Percentiles rank a stretch among this genome's conserved stretches.
phyloP scores from a whole-genome alignment of 2,888 invertebrate genomes.

The Leucoptera coffeella region DNA sequence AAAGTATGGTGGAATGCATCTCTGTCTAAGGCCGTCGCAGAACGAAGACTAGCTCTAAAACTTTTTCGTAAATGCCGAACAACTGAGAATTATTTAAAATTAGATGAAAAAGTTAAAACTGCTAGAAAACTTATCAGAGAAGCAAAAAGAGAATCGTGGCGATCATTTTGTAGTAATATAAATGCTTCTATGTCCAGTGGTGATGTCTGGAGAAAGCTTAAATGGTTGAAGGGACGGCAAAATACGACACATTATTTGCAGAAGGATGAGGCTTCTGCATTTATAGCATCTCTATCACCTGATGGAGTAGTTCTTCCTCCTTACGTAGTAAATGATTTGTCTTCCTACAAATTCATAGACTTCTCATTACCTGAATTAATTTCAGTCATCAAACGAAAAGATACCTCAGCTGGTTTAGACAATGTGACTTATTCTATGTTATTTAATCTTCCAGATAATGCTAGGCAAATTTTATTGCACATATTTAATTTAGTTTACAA shows the following conservation, averaged over 20 bases:
- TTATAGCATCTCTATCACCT: conserved; percentile 5
- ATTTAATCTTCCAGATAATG: not conserved
- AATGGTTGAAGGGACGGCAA: conserved; percentile 6
- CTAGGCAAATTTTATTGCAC: not conserved
- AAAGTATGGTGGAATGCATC: conserved; percentile 10
- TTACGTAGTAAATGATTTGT: not conserved
- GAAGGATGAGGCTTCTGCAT: conserved; percentile 3
- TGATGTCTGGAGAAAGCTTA: conserved; percentile 8
- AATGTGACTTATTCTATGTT: not conserved
- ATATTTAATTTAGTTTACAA: not conserved
- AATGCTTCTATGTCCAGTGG: conserved; percentile 4
- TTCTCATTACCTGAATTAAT: conserved; percentile 1
- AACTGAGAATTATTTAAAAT: conserved; percentile 3
- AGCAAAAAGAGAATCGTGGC: conserved; percentile 7
- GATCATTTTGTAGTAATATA: conserved; percentile 6
- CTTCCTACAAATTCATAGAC: not conserved
- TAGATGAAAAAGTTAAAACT: conserved; percentile 2
- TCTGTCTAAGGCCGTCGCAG: conserved; percentile 3
- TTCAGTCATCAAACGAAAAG: conserved; percentile 1
- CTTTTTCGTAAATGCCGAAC: conserved; percentile 5
- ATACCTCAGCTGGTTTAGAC: conserved; percentile 2
- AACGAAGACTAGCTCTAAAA: conserved; percentile 4
- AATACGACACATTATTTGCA: not conserved
- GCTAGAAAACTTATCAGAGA: conserved; percentile 5
- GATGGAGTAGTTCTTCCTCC: conserved; percentile 4